Base-by-base conservation (phyloP, 2,888 invertebrate genomes). In the Stenodera caucasica region DNA sequence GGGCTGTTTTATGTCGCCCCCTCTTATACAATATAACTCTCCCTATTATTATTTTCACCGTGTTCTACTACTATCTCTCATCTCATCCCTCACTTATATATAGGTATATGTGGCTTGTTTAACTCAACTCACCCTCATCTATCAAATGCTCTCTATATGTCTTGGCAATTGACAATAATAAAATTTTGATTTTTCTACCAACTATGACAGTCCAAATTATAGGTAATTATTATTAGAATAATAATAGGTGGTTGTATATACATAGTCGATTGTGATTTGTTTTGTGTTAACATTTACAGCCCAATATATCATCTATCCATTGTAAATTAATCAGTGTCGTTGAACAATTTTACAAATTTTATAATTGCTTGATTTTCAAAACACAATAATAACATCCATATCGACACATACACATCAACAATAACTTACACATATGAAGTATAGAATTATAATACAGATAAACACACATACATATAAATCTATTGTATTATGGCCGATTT, bases 341-440 rank as follows among this genome's bases (percentile, higher is more conserved):
- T 21, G 21, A 21, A 70, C 72, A 71, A 73, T 75, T 76, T 77
- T 76, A 75, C 76, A 75, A 76, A 76, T 76, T 76, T 76, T 75
- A 72, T 75, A 77, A 76, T 76, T 77, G 75, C 68, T 69, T 15
- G 15, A 69, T 72, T 74, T 73, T 74, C 71, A 69, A 67, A 69
- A 60, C 50, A 55, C 26, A 26, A 26, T 26, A 26, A 26, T 6
- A 26, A 26, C 26, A 26, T 26, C 26, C 26, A 26, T 26, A 26
- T 26, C 3, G 26, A 26, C 45, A 45, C 45, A 12, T 4, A 45
- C 15, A 37, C 9, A 37, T 37, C 6, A 6, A 18, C 21, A 45
- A 21, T 21, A 6, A 45, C 1, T 7, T 6, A 11, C 11, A 15
- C 15, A n/a, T 33, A 15, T 8, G 8, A 15, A 15, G 5, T 45